These are phyloP conservation scores for Aptenodytes patagonicus DNA, from an alignment of 2,113 vertebrate species.

Conservation along the genomic window DNA sequence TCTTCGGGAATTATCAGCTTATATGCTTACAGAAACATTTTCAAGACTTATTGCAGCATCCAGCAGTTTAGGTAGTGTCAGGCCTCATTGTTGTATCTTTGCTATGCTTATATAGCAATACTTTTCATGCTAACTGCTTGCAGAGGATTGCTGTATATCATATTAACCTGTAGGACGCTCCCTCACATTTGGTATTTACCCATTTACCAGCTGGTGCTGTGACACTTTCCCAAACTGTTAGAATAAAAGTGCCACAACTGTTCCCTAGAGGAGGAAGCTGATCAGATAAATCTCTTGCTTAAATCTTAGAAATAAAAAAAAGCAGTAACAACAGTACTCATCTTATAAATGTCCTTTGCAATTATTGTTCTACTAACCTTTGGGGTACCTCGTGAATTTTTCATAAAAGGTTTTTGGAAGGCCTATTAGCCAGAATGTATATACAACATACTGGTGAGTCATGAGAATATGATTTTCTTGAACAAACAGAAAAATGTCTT, in stretches of 20 bases:
- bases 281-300: not conserved
- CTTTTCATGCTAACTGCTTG: not conserved
- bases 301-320: not conserved
- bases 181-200: not conserved
- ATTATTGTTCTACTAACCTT: not conserved
- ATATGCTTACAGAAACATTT: not conserved
- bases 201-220: not conserved
- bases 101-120: not conserved
- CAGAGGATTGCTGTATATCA: not conserved
- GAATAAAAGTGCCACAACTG: not conserved
- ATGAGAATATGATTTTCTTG: not conserved
- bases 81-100: not conserved
- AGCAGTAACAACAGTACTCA: not conserved
- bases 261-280: not conserved
- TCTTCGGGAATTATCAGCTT: not conserved
- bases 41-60: not conserved
- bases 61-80: not conserved
- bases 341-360: not conserved
- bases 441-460: not conserved
- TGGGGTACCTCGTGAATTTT: not conserved
- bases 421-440: not conserved
- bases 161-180: not conserved
- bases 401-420: not conserved
- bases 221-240: not conserved
- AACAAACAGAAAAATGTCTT: not conserved